Evolutionary conservation across 2,888 invertebrate species (phyloP).

Genomic region (Meliscaeva auricollis): DNA sequence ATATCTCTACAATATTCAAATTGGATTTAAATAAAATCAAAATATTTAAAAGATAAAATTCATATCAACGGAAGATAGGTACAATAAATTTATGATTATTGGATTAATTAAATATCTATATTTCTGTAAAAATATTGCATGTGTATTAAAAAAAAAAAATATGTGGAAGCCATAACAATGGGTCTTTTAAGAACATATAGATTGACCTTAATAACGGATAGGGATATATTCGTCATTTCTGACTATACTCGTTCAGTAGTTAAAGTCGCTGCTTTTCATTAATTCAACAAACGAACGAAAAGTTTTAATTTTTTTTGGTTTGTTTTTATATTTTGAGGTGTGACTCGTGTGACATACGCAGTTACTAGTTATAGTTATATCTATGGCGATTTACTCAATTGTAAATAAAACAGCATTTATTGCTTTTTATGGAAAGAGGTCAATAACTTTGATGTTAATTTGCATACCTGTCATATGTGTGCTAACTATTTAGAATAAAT

Average conservation of each 20-base stretch:
- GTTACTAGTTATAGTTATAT: slow-evolving; percentile 9
- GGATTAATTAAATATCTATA: neutral
- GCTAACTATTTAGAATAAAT: slow-evolving; percentile 20
- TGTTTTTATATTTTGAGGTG: slow-evolving; percentile 3
- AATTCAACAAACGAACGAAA: slow-evolving; percentile 9
- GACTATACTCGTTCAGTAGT: neutral
- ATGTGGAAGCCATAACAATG: slow-evolving; percentile 57
- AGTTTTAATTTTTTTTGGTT: too few relatives aligned
- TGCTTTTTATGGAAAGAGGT: slow-evolving; percentile 49
- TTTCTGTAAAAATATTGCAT: neutral
- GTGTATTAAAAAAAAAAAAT: neutral
- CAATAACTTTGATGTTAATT: slow-evolving; percentile 57
- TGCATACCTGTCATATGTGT: slow-evolving; percentile 41
- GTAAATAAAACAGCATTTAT: slow-evolving; percentile 17
- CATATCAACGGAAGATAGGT: neutral
- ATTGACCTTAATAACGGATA: slow-evolving; percentile 36
- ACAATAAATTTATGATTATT: slow-evolving; percentile 1
- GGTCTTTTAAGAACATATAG: slow-evolving; percentile 1
- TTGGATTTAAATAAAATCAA: slow-evolving; percentile 1
- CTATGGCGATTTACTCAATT: slow-evolving; percentile 18
- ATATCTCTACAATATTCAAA: slow-evolving; percentile 8
- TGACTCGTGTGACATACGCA: slow-evolving; percentile 7
- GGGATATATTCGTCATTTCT: slow-evolving; percentile 20
- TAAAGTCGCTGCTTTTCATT: neutral
- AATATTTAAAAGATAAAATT: slow-evolving; percentile 8